Evolutionary conservation across 2,888 invertebrate species (phyloP), one percentile per base, ranked within the genome.

Genomic region (Noctua janthina): DNA sequence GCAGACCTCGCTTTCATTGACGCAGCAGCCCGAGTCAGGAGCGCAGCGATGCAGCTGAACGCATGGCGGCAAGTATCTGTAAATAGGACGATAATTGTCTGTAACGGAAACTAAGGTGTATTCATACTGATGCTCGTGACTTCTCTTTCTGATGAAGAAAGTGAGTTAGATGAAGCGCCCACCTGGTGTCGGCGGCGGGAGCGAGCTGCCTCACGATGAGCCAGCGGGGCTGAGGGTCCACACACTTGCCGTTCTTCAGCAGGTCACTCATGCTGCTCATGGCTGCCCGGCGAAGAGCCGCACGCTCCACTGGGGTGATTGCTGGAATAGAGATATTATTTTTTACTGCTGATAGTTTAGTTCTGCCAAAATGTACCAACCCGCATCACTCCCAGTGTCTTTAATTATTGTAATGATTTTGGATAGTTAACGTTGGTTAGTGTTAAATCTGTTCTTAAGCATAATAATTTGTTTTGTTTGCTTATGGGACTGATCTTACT

Each of bases 1-100:
- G 95, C 99, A 99, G 68, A 98, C 98, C 83, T 98, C 97, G 0
- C 97, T 95, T 84, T 98, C 98, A 83, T 97, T 97, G 86, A 96
- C 96, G 94, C 99, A 99, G 95, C 99, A 99, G 76, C 99, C 99
- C 39, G 98, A 98, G 95, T 99, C 98, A 89, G 98, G 98, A 20
- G 98, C 98, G 94, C 99, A 99, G 85, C 98, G 98, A 93, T 99
- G 98, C 76, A 99, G 96, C 75, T 98, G 97, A 29, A 99, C 99
- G 93, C 99, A 99, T 74, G 98, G 98, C 1, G 99, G 99, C 91
- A 98, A 97, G 96, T 99, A 99, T 39, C 96, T 83, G 74, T 5
- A 74, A 85, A 35, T 8, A n/a, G 7, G 13, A 43, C 11, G 7
- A 77, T 17, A 39, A 39, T 39, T 4, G 11, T 49, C 23, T 11